Evolutionary conservation across 2,888 invertebrate genomes (phyloP).

Genomic region (Antheraea assamensis): DNA sequence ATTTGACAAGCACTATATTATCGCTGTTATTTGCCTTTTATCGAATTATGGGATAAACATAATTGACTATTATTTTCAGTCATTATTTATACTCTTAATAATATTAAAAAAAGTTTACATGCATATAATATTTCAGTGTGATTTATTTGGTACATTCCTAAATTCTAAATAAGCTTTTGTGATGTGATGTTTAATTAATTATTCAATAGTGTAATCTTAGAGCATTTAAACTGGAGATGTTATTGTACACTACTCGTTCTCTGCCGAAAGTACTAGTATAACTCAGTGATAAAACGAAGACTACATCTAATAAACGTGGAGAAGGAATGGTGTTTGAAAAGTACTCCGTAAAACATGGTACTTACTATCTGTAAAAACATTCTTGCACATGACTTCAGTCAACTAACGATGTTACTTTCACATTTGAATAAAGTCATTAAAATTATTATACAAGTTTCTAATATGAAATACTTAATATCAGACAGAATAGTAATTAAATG

Average conservation of each 20-base stretch:
- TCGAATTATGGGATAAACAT: background rate
- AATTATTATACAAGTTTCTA: too few relatives aligned
- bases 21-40: background rate
- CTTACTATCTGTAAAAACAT: background rate
- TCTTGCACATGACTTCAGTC: background rate
- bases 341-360: background rate
- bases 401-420: too few relatives aligned
- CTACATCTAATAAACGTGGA: background rate
- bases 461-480: too few relatives aligned
- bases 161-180: conserved; percentile 74
- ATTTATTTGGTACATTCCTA: conserved; percentile 70
- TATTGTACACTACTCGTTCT: background rate
- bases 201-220: conserved; percentile 16
- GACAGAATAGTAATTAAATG: too few relatives aligned
- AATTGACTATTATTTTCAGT: background rate
- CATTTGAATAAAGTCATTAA: too few relatives aligned
- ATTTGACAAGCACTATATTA: conserved; percentile 21
- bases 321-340: background rate
- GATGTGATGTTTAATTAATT: conserved; percentile 71
- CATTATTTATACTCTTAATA: background rate
- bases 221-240: conserved; percentile 6
- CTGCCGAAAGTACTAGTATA: background rate
- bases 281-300: background rate
- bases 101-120: background rate
- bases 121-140: conserved; percentile 17